These are phyloP conservation scores for Coccyzus lansbergi DNA, from an alignment of 2,797 vertebrate species.

Conservation along the genomic window DNA sequence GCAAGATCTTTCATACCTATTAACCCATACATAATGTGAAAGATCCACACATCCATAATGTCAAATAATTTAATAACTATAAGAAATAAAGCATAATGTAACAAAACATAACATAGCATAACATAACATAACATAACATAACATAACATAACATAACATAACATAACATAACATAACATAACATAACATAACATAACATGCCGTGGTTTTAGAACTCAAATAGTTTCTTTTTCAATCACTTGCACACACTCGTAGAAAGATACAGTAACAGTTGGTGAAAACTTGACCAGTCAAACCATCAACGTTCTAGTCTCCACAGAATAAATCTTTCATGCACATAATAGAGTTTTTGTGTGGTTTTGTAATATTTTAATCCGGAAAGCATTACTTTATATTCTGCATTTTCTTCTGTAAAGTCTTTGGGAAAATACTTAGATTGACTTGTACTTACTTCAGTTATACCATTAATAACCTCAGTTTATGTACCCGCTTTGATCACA, in stretches of 20 bases:
- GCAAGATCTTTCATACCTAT: neutral
- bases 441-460: neutral
- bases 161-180: neutral
- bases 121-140: neutral
- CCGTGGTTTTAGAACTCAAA: neutral
- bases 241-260: neutral
- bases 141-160: neutral
- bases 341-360: neutral
- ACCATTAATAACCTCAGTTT: neutral
- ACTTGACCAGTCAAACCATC: neutral
- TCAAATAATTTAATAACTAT: neutral
- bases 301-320: neutral
- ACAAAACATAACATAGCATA: neutral
- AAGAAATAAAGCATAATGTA: neutral
- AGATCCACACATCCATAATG: neutral
- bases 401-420: neutral
- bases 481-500: neutral
- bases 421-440: neutral
- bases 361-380: neutral
- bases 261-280: neutral
- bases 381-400: neutral
- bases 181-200: neutral
- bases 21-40: neutral
- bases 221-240: neutral
- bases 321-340: accelerated